Evolutionary conservation across 2,888 invertebrate species (phyloP).

Genomic region (Tenthredo mesomela): DNA sequence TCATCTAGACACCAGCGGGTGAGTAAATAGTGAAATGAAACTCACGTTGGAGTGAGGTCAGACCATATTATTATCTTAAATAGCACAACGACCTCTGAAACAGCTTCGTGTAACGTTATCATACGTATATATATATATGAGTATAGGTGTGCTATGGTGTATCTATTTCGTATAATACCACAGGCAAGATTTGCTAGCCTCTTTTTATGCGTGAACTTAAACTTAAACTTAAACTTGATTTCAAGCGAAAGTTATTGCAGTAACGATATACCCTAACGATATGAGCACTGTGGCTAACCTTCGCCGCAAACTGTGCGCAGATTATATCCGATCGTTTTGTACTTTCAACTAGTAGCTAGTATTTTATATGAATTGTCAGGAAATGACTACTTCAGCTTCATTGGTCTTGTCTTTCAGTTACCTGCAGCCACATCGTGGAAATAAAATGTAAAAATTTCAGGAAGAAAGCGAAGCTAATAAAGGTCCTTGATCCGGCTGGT

Average conservation of each 20-base stretch:
- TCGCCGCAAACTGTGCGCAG: constrained; percentile 18
- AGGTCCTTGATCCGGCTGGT: constrained; percentile 6
- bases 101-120: constrained; percentile 2
- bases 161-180: constrained; percentile 8
- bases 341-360: constrained; percentile 25
- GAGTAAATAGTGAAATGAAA: constrained; percentile 41
- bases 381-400: not conserved
- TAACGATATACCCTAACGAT: constrained; percentile 21
- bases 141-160: not conserved
- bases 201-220: not conserved
- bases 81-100: constrained; percentile 23
- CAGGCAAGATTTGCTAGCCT: not conserved
- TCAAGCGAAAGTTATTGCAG: constrained; percentile 35
- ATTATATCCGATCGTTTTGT: constrained; percentile 31
- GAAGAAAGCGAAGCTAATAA: not conserved
- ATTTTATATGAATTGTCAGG: constrained; percentile 12
- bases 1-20: not conserved
- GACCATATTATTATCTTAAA: constrained; percentile 27
- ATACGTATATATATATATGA: no score
- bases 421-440: not conserved
- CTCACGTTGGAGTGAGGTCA: not conserved
- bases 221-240: constrained; percentile 46
- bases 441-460: not conserved
- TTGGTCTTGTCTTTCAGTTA: constrained; percentile 2
- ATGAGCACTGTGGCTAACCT: constrained; percentile 19